Base-by-base conservation (phyloP, 1,140 invertebrate genomes). In the Wasmannia auropunctata region DNA sequence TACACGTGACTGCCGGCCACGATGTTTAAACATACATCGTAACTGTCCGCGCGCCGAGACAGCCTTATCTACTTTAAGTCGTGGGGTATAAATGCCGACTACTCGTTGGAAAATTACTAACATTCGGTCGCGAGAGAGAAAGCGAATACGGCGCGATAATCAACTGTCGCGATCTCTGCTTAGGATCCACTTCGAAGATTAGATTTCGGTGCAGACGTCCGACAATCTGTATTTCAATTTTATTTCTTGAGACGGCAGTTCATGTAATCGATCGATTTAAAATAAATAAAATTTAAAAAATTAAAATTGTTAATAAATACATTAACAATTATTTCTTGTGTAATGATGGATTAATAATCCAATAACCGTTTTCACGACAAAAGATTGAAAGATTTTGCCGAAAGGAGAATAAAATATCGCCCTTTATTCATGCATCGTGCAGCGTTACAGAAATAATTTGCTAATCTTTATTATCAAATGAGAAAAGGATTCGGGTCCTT, bases 31-130 rank as follows among this genome's bases (percentile, higher is more conserved):
- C 31, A 51, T 70, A 72, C 28, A 19, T 46, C 28, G 51, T 58
- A 69, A 25, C 37, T 74, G 28, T 58, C 37, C 14, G 31, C 25
- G 16, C 28, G 28, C 2, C 25, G 6, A 72, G 65, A 43, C 51
- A 22, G 51, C 14, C 37, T 74, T 83, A 81, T 81, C 65, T 81
- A 72, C 34, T 72, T 81, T 43, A 54, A 81, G n/a, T 34, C 37
- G n/a, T 69, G 25, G 25, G 14, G 56, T 67, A n/a, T n/a, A 72
- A 74, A 19, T 34, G 51, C n/a, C 19, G 58, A 67, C 10, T 28
- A 2, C 51, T 81, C 22, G 11, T 54, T 90, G 75, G 89, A 90
- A 90, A 90, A 87, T 72, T 90, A 90, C 81, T 87, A 84, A 87
- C 46, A 49, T 11, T n/a, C 14, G 69, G 40, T 14, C 56, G 40